A percentile compares a stretch with the other conserved stretches of the same genome.
These are phyloP conservation scores for Halictus quadricinctus DNA, from an alignment of 2,888 invertebrate species.

Conservation along the genomic window DNA sequence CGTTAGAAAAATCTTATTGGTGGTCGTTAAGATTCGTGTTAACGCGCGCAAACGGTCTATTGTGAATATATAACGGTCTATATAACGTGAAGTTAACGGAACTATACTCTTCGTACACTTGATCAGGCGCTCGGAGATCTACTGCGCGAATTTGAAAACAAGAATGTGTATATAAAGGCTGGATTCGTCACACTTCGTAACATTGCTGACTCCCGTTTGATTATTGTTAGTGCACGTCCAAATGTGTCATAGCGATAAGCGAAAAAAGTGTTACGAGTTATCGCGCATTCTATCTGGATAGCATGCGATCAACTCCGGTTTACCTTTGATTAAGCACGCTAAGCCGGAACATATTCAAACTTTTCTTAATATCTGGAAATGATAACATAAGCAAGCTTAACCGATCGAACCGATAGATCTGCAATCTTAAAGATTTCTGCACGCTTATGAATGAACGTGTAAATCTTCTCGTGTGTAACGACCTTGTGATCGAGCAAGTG, in stretches of 20 bases:
- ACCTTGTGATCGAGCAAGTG: not conserved
- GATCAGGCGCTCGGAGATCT: not conserved
- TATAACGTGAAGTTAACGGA: not conserved
- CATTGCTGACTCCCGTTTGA: conserved; percentile 34
- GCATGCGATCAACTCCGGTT: not conserved
- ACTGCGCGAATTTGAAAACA: conserved; percentile 20
- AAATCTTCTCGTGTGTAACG: not conserved
- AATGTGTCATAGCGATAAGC: conserved; percentile 24
- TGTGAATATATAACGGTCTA: no score
- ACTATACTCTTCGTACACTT: not conserved
- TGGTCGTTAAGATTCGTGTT: not conserved
- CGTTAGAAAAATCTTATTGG: not conserved
- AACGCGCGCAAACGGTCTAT: not conserved
- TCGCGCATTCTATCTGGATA: not conserved
- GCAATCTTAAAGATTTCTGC: not conserved
- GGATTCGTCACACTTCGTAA: conserved; percentile 42
- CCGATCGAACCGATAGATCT: not conserved
- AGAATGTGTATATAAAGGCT: conserved; percentile 20
- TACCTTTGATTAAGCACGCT: not conserved
- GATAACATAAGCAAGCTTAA: not conserved
- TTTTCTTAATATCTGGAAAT: not conserved
- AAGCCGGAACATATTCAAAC: not conserved
- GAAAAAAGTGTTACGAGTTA: conserved; percentile 15
- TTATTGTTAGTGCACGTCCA: not conserved
- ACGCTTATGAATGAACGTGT: not conserved